Base-by-base conservation (phyloP, 2,113 vertebrate genomes). In the Halcyon senegalensis region DNA sequence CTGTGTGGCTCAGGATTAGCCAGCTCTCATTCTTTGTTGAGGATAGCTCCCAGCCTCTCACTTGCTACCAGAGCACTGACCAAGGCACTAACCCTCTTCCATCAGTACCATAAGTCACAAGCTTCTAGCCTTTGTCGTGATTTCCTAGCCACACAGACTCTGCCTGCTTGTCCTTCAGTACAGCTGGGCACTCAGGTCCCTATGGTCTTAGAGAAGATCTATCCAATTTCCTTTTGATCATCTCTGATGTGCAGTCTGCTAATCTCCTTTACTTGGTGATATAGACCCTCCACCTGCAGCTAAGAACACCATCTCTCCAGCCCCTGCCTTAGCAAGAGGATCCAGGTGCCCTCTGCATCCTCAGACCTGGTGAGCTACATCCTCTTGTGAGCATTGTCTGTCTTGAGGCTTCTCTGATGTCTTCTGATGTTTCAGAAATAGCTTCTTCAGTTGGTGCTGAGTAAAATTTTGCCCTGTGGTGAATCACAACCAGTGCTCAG, bases 261-360 rank as follows among this genome's bases (percentile, higher is more conserved):
- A 46, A 46, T 46, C 25, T 46, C 9, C 43, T 80, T 76, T 60
- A 46, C 16, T 16, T 80, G 48, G 16, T 46, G 20, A 69, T 59
- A 75, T 3, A 56, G 28, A 62, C 9, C 2, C 6, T 33, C 13
- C 30, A 43, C 9, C 25, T 18, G 19, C 18, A 89, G 60, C 18
- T 43, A 83, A 60, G 19, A 25, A 33, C 17, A 62, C 5, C 33
- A 24, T n/a, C 16, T 70, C 23, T 18, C 43, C 14, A 63, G 41
- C 3, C 6, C 20, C 33, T 58, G 35, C 30, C 64, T 41, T 15
- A 87, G 5, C 1, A 0, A 68, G 46, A 84, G 19, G 30, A 6
- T n/a, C 13, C 1, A 0, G 16, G 27, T 4, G 35, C 10, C 2
- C 8, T 0, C 6, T 51, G 19, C 8, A 41, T 12, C 16, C 58